Evolutionary conservation across 64 coral and sea anemone species (phyloP), one percentile per base, ranked within the genome.

Genomic region (Acropora yongei): DNA sequence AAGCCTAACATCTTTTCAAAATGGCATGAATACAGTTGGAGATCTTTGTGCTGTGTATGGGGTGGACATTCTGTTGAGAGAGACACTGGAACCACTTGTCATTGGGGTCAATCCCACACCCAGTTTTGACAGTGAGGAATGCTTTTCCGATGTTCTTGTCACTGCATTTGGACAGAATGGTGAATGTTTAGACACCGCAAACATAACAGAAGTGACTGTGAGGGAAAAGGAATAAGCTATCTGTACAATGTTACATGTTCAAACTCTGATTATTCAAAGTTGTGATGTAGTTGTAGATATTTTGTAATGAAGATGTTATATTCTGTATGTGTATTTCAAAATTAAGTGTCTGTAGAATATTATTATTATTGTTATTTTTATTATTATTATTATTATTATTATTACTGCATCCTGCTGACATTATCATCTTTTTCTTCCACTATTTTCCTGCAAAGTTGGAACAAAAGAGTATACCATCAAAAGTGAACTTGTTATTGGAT

Each of bases 41-140:
- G 42, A 58, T 2, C 67, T 93, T 19, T 86, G 74, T 79, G 91
- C 91, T 17, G 91, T 93, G 57, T 93, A 93, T 47, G 92, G 95
- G 12, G 92, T 97, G 0, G 89, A 94, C 74, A 51, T 87, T 53
- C 58, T 97, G 1, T n/a, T 93, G 46, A 75, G 44, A 47, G 91
- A 93, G n/a, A 61, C 61, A 49, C 78, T 93, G 7, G 79, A 80
- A 48, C 78, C 75, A 9, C 58, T 93, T 51, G 78, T 93, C 46
- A 93, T 87, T 58, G 91, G 91, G 2, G 84, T 93, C 5, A 40
- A 93, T 79, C 74, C 83, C 8, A 77, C 85, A 10, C 91, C 83
- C 13, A 87, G 20, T 3, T 93, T 93, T 80, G 82, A 84, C 2
- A 93, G 77, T 57, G 40, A 87, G 12, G 48, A 87, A 16, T 84